Percentiles rank a stretch among this genome's conserved stretches.
These are phyloP conservation scores for Apodemia duryi DNA, from an alignment of 2,888 invertebrate genomes.

Conservation along the genomic window DNA sequence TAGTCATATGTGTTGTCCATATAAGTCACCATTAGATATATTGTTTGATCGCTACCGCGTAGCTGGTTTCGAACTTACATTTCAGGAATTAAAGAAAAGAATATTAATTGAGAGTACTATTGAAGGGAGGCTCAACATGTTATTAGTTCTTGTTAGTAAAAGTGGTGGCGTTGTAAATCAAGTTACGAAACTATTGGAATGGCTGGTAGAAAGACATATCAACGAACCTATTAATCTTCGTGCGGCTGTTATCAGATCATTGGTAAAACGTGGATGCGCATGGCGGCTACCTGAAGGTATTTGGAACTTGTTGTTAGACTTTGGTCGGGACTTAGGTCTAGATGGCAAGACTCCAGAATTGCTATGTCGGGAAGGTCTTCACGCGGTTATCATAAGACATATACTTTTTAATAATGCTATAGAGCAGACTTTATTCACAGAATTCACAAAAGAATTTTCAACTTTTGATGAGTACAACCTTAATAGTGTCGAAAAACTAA, in stretches of 20 bases:
- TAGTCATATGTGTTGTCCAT: too few relatives aligned
- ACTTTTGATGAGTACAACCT: constrained; percentile 45
- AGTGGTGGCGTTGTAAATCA: constrained; percentile 46
- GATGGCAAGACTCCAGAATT: constrained; percentile 45
- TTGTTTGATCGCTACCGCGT: constrained; percentile 55
- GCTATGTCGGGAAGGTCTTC: constrained; percentile 51
- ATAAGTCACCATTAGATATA: constrained; percentile 41
- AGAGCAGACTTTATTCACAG: constrained; percentile 33
- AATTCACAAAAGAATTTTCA: constrained; percentile 44
- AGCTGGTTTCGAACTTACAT: constrained; percentile 44
- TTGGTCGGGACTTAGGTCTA: constrained; percentile 49
- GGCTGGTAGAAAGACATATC: constrained; percentile 39
- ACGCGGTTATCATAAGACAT: constrained; percentile 48
- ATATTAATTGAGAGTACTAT: constrained; percentile 41
- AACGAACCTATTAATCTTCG: constrained; percentile 53
- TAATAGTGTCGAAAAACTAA: constrained; percentile 37
- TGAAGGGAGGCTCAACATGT: constrained; percentile 51
- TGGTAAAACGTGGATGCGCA: constrained; percentile 48
- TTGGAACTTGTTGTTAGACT: constrained; percentile 48
- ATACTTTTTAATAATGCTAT: constrained; percentile 37
- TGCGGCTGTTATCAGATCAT: constrained; percentile 54
- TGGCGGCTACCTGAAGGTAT: constrained; percentile 48
- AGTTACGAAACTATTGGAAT: constrained; percentile 42
- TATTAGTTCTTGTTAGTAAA: constrained; percentile 59
- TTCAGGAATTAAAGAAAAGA: constrained; percentile 45